These are phyloP conservation scores for Masnerella sp. DNA, from an alignment of 2,888 invertebrate species.

Conservation along the genomic window DNA sequence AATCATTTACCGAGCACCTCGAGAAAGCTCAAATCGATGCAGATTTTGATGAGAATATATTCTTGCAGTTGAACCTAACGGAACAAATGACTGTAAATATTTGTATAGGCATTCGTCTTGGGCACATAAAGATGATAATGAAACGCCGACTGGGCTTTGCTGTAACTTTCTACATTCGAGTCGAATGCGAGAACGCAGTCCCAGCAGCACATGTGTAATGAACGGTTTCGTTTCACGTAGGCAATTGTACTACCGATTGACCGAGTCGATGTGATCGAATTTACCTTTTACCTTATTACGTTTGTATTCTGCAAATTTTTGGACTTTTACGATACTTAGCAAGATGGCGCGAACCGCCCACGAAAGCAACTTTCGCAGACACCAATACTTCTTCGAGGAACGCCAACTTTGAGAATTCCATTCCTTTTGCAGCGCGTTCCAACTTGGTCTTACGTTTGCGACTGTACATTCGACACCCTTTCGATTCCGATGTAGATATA, in stretches of 20 bases:
- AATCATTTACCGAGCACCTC: no score
- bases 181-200: no score
- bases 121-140: neutral
- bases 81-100: no score
- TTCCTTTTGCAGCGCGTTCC: no score
- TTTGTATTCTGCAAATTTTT: constrained; percentile 26
- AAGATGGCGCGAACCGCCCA: constrained; percentile 57
- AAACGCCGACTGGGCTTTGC: no score
- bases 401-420: no score
- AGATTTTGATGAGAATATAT: no score
- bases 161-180: no score
- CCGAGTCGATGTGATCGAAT: constrained; percentile 46
- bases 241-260: constrained; percentile 41
- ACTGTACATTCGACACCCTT: constrained; percentile 67
- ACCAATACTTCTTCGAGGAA: no score
- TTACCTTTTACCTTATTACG: constrained; percentile 42
- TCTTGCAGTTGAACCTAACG: no score
- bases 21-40: no score
- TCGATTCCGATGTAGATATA: constrained; percentile 74
- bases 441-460: constrained; percentile 33
- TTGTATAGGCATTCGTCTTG: no score
- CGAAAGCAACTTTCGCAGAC: constrained; percentile 41
- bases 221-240: constrained; percentile 34
- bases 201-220: constrained; percentile 28
- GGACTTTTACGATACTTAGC: constrained; percentile 52